A percentile compares a stretch with the other conserved stretches of the same genome.
Evolutionary conservation across 2,888 invertebrate species (phyloP).

Genomic region (Plebejus argus): DNA sequence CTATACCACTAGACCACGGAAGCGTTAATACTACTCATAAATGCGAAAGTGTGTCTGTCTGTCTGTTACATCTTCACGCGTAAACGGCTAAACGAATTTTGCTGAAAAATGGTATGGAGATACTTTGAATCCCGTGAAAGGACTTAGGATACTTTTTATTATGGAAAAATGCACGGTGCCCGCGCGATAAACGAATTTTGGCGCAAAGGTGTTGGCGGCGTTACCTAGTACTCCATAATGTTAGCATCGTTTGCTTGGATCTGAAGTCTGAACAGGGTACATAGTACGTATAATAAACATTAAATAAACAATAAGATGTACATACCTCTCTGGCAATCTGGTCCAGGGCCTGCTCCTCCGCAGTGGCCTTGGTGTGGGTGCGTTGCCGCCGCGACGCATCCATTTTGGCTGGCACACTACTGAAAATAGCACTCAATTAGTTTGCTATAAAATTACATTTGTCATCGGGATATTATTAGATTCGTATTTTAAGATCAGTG

Average conservation of each 20-base stretch:
- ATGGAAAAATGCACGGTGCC: background rate
- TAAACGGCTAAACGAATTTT: background rate
- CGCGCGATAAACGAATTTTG: too few relatives aligned
- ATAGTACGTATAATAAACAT: too few relatives aligned
- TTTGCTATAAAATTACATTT: slow-evolving; percentile 1
- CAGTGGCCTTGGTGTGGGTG: slow-evolving; percentile 91
- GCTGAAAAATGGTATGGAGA: background rate
- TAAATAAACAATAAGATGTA: slow-evolving; percentile 24
- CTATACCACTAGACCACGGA: too few relatives aligned
- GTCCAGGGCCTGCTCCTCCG: slow-evolving; percentile 98
- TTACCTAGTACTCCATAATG: too few relatives aligned
- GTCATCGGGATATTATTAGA: background rate
- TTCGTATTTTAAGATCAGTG: background rate
- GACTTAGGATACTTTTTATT: background rate
- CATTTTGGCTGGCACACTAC: slow-evolving; percentile 59
- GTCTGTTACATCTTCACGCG: background rate
- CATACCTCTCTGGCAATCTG: slow-evolving; percentile 97
- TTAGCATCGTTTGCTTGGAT: too few relatives aligned
- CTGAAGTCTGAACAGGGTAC: too few relatives aligned
- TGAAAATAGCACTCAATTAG: slow-evolving; percentile 33
- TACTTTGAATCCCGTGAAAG: too few relatives aligned
- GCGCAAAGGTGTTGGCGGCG: too few relatives aligned
- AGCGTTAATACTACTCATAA: too few relatives aligned
- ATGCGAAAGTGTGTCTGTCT: background rate
- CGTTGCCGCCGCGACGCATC: slow-evolving; percentile 86